Percentiles rank a stretch among this genome's conserved stretches.
phyloP scores from a whole-genome alignment of 92 coral and sea anemone species.

The Galaxea fascicularis region DNA sequence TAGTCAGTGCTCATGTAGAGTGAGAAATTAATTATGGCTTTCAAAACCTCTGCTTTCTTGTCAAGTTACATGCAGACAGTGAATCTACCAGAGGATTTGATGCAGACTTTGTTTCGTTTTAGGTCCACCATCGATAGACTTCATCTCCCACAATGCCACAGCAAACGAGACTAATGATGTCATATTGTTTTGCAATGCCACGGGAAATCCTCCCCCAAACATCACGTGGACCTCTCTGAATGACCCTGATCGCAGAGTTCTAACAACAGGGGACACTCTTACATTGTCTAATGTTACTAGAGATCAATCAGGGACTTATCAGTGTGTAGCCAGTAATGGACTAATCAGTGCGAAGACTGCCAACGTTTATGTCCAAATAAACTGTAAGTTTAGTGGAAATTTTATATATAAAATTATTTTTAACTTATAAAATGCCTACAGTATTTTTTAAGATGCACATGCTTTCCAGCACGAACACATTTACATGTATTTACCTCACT shows the following conservation, averaged over 20 bases:
- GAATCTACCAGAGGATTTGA: no score
- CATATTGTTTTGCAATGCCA: constrained; percentile 57
- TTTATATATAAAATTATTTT: no score
- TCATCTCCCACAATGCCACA: constrained; percentile 33
- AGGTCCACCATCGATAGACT: constrained; percentile 56
- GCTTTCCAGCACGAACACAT: no score
- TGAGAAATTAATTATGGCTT: no score
- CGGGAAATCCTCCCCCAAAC: constrained; percentile 56
- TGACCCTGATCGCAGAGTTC: neutral
- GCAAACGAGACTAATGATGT: constrained; percentile 38
- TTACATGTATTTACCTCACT: no score
- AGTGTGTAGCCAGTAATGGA: constrained; percentile 20
- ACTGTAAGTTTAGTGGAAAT: constrained; percentile 14
- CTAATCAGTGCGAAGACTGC: neutral
- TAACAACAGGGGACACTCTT: neutral
- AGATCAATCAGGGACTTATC: constrained; percentile 27
- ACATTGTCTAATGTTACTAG: neutral
- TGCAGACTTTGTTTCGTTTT: neutral
- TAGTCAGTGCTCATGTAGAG: neutral
- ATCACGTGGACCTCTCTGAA: constrained; percentile 38
- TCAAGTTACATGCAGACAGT: no score
- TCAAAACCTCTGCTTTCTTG: no score
- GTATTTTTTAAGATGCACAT: no score
- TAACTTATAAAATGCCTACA: no score
- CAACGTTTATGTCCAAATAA: constrained; percentile 11